phyloP scores from a whole-genome alignment of 2,113 vertebrate genomes.

The Bothrops jararaca region DNA sequence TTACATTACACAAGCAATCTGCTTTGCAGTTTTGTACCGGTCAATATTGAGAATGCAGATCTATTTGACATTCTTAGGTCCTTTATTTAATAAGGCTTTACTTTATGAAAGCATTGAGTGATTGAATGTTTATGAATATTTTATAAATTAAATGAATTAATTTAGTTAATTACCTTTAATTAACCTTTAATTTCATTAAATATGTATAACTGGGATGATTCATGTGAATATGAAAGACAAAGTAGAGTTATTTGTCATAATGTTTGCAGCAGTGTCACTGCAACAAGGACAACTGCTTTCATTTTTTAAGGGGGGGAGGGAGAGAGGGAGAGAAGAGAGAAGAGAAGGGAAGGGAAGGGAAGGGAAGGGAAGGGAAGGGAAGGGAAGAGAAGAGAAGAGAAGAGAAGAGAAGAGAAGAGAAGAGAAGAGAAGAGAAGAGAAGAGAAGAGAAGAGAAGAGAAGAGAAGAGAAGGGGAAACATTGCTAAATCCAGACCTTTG shows the following conservation, averaged over 20 bases:
- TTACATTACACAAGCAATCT: neutral
- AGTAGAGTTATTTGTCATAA: neutral
- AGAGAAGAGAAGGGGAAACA: too few species aligned
- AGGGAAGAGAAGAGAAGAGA: too few species aligned
- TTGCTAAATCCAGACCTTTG: neutral
- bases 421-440: too few species aligned
- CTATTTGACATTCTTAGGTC: neutral
- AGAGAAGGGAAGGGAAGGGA: too few species aligned
- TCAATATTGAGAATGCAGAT: neutral
- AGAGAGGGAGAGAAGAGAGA: too few species aligned
- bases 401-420: too few species aligned
- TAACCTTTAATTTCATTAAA: neutral
- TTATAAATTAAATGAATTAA: neutral
- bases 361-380: too few species aligned
- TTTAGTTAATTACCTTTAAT: neutral
- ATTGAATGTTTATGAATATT: neutral
- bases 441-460: too few species aligned
- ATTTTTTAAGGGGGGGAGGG: neutral
- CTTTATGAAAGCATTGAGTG: neutral
- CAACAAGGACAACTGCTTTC: neutral
- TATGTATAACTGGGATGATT: neutral
- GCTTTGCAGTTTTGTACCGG: neutral
- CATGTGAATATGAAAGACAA: neutral
- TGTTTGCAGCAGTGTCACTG: neutral
- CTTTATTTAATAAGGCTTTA: neutral